phyloP scores from a whole-genome alignment of 2,113 vertebrate genomes.

The Pachyramphus minor region DNA sequence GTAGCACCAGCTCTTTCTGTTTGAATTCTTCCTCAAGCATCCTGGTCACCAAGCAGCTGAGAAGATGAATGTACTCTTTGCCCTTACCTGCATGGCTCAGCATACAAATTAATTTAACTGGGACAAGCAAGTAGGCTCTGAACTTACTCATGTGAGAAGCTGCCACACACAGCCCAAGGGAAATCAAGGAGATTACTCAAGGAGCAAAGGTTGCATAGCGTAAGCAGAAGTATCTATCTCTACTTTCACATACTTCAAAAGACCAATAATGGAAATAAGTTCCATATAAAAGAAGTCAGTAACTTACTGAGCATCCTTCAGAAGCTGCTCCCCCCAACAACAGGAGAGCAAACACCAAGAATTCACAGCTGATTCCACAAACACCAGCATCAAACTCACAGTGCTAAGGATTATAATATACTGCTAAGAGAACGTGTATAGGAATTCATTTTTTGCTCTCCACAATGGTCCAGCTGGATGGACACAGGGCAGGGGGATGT shows the following conservation, averaged over 20 bases:
- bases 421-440: neutral
- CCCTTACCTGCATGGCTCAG: slow-evolving; percentile 5
- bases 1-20: neutral
- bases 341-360: neutral
- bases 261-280: neutral
- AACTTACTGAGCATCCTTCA: neutral
- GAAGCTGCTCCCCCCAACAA: neutral
- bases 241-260: neutral
- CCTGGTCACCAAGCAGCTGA: neutral
- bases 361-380: neutral
- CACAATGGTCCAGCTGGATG: neutral
- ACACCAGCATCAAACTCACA: neutral
- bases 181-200: slow-evolving; percentile 8
- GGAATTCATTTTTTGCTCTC: neutral
- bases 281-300: neutral
- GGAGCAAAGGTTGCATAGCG: neutral
- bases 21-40: neutral
- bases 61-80: neutral
- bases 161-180: neutral
- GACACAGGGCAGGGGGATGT: neutral
- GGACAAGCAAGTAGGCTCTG: neutral
- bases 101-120: slow-evolving; percentile 12
- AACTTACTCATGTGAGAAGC: neutral
- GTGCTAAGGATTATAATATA: rapidly evolving
- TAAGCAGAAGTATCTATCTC: neutral